phyloP scores from a whole-genome alignment of 2,888 invertebrate species.

The Eucera pruinosa region DNA sequence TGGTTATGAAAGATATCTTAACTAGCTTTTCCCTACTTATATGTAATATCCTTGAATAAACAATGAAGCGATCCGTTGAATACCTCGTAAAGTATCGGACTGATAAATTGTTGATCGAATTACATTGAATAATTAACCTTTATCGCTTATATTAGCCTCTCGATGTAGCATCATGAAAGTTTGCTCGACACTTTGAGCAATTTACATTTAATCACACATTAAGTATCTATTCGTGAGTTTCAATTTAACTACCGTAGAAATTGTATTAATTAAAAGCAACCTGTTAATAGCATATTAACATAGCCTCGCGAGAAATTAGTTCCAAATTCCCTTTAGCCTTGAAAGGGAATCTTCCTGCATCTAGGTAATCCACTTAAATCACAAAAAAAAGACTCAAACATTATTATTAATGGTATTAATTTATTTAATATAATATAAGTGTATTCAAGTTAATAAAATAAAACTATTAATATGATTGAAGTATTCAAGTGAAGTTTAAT shows the following conservation, averaged over 20 bases:
- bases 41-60: too few relatives aligned
- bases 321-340: not conserved
- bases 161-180: not conserved
- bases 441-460: too few relatives aligned
- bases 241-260: conserved; percentile 1
- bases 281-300: conserved; percentile 15
- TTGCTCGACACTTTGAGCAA: conserved; percentile 7
- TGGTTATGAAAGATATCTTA: too few relatives aligned
- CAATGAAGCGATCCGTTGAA: too few relatives aligned
- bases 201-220: conserved; percentile 25
- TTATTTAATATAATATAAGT: too few relatives aligned
- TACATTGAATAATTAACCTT: not conserved
- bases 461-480: too few relatives aligned
- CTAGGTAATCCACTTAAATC: not conserved
- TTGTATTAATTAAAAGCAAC: conserved; percentile 2
- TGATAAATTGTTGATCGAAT: not conserved
- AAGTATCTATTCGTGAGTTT: conserved; percentile 16
- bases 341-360: not conserved
- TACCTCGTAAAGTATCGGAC: not conserved
- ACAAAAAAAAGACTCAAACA: not conserved
- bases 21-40: too few relatives aligned
- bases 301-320: conserved; percentile 1
- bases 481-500: too few relatives aligned
- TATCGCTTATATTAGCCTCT: not conserved
- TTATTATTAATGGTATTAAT: too few relatives aligned